Base-by-base conservation (phyloP, 92 coral and sea anemone species). In the Scolanthus callimorphus region DNA sequence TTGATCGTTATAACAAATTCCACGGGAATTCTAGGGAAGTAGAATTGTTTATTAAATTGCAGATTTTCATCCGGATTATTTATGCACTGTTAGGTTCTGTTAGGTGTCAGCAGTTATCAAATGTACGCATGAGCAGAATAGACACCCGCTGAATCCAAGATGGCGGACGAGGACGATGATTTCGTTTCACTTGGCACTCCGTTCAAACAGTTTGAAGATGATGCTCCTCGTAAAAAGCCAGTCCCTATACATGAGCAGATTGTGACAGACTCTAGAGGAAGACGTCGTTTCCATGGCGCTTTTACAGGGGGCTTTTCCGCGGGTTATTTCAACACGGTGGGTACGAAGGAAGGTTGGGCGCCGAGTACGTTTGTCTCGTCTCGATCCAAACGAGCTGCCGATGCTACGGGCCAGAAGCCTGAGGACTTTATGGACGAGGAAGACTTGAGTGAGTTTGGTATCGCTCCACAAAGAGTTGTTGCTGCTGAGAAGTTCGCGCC, bases 381-480 rank as follows among this genome's bases (percentile, higher is more conserved):
- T 23, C 94, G 99, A 20, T 74, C 85, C 8, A 79, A 85, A 46
- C 89, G 85, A 53, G 25, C 55, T 30, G 77, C 81, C 1, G 75
- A 73, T 13, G 45, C 58, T 38, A 26, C 81, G 4, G n/a, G n/a
- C n/a, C 99, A 94, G 50, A 94, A 59, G 60, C 99, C 99, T 17
- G 99, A 94, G 70, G 99, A 94, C 59, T 94, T 83, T 49, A 94
- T 94, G 99, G 99, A 94, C 51, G 99, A 94, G 20, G 99, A 94
- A 48, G 99, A 94, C 22, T 61, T 94, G 34, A 80, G 85, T 19
- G 99, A 94, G 49, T 94, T 88, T 55, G 99, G 99, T 23, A 94
- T 94, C 51, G 99, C 99, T 0, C 99, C 99, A 0, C 88, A 86
- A 67, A 55, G 80, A 43, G 83, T 94, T 50, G 77, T 82, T 1